Base-by-base conservation (phyloP, 2,113 vertebrate species). In the Stomatorhinus ivindoensis region DNA sequence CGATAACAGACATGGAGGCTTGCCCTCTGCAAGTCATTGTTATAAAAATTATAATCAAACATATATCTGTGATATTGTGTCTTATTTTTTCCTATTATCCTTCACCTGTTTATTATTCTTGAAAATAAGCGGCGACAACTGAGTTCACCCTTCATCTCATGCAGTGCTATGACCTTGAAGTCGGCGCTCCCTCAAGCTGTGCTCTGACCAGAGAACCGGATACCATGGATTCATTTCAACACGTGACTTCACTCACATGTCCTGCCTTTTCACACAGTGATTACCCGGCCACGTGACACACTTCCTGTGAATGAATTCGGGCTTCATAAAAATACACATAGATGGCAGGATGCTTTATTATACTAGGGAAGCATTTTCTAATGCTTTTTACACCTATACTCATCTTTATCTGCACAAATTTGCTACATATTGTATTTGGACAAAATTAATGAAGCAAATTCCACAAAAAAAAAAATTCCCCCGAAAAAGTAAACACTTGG, bases 191-290 rank as follows among this genome's bases (percentile, higher is more conserved):
- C 92, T 92, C 94, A 93, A 95, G 94, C 94, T 95, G 95, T 91
- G 93, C 92, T 92, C 87, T 61, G 88, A 91, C 91, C 85, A 90
- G 89, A 83, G 58, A 89, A 92, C 93, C 90, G 94, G 92, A 94
- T 90, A 90, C 89, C 90, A 89, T 50, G 91, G 95, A 95, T 96
- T 95, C 95, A 95, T 95, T 94, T 94, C 91, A 82, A 93, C 95
- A 94, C 95, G 95, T 94, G 92, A 94, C 94, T 84, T 89, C 89
- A 21, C 87, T 88, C 92, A 90, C 91, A 91, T 93, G 91, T 93
- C 93, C 93, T 88, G 90, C 89, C 90, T 90, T 86, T 55, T 91
- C 82, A 88, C 90, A 90, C 88, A 61, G 93, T 91, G 44, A n/a
- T 47, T 46, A 61, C 46, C 51, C 21, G 35, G n/a, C 83, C 50